Base-by-base conservation (phyloP, 1,140 invertebrate species). In the Hesperophylax magnus region DNA sequence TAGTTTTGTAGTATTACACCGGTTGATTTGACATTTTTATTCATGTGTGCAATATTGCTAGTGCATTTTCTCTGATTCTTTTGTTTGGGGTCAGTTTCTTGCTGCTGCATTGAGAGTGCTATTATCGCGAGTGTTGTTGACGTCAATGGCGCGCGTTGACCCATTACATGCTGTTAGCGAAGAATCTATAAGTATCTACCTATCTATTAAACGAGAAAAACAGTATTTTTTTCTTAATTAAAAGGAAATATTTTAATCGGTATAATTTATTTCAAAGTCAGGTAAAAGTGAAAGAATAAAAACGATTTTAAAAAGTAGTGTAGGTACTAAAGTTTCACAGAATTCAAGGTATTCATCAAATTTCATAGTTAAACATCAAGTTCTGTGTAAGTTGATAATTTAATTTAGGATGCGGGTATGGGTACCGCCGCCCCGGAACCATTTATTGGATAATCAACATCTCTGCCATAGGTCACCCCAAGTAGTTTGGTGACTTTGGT, bases 141-240 rank as follows among this genome's bases (percentile, higher is more conserved):
- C 61, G 72, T 76, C 72, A 76, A 76, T 76, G 56, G 54, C 72
- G 72, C 39, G 54, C 72, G 72, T 58, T 76, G 72, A 76, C 72
- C 72, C 72, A 76, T 60, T 76, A 58, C 72, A 61, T 39, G 72
- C 56, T 56, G 72, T 76, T 22, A 52, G 15, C 65, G 17, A 69
- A 69, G 31, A 69, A 39, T 34, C 31, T 27, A 34, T 67, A 34
- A 20, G 17, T 65, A 47, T 1, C 27, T 67, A 31, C 8, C 61
- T 17, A 65, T 60, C 61, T 17, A 65, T 60, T 60, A 61, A 11
- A 7, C 6, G 3, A 58, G 11, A 58, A 20, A 22, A 18, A 4
- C 18, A 54, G 7, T 15, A 3, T 17, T 17, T 15, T n/a, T 56
- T 56, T 15, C 5, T 56, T 7, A 17, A 15, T 56, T 27, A 27